These are phyloP conservation scores for Formica exsecta DNA, from an alignment of 1,140 invertebrate genomes.

Conservation along the genomic window DNA sequence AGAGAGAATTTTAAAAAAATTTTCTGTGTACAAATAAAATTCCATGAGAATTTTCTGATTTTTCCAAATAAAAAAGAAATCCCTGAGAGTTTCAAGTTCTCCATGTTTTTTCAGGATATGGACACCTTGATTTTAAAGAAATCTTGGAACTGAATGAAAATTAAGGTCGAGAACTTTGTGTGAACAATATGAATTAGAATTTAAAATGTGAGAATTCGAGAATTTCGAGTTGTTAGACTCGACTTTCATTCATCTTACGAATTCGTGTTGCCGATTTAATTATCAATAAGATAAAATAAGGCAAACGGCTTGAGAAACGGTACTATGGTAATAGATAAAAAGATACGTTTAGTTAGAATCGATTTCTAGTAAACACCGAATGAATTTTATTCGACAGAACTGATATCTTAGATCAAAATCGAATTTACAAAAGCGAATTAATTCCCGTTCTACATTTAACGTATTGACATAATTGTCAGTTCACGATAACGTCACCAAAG, in stretches of 20 bases:
- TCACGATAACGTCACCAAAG: not conserved
- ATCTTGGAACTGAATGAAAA: not conserved
- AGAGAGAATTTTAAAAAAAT: too few relatives aligned
- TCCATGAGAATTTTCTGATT: too few relatives aligned
- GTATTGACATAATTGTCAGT: not conserved
- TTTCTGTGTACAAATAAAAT: too few relatives aligned
- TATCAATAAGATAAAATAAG: conserved; percentile 45
- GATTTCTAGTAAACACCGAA: not conserved
- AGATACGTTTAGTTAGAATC: not conserved
- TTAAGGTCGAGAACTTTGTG: not conserved
- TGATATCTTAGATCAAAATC: not conserved
- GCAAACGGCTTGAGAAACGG: not conserved
- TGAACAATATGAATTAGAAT: not conserved
- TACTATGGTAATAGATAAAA: conserved; percentile 16
- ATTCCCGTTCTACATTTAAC: conserved; percentile 6
- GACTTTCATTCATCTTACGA: conserved; percentile 8
- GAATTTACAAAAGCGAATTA: conserved; percentile 3
- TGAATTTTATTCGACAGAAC: not conserved
- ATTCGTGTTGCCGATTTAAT: conserved; percentile 27
- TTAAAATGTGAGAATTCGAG: not conserved
- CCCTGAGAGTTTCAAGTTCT: too few relatives aligned
- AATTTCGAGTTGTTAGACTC: conserved; percentile 34
- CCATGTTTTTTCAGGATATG: too few relatives aligned
- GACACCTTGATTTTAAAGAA: not conserved
- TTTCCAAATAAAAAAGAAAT: too few relatives aligned